Base-by-base conservation (phyloP, 2,797 vertebrate genomes). In the Myoxocephalus aenaeus region DNA sequence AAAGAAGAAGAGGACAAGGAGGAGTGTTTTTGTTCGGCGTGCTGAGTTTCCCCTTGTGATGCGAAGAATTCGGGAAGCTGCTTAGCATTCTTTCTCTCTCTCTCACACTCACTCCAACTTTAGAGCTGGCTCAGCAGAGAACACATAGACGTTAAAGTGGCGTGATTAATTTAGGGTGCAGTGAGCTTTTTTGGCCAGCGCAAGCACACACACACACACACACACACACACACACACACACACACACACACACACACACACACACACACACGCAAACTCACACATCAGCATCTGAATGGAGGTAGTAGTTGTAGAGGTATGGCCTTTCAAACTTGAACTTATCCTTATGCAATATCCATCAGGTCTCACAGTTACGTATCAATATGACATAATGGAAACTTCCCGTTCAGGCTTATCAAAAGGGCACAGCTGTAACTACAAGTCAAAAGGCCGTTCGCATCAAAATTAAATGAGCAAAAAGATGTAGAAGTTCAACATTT, bases 71-170 rank as follows among this genome's bases (percentile, higher is more conserved):
- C 7, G 36, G 51, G 82, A 80, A 79, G 84, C 76, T 88, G 74
- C 85, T 90, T 88, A 84, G 82, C 84, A 82, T 85, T 87, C 77
- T 58, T 22, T 48, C 77, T 82, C 70, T 82, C 70, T 69, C 69
- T 73, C 80, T 64, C 69, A 29, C 76, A 44, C 75, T 83, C 77
- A 40, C 71, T 32, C 51, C 65, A 92, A 90, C 90, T 91, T 92
- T 89, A 82, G 68, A 88, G 87, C 90, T 88, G 89, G 81, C 90
- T 93, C 92, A 93, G 92, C 92, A 92, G 80, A 88, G 88, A 90
- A 85, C 76, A 81, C 82, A 77, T 63, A 87, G 87, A 92, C 77
- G 79, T 87, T 91, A 89, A 90, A 90, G 90, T 86, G 79, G 73
- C 59, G 80, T 89, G 89, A 91, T 94, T 94, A 88, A 91, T 94